phyloP scores from a whole-genome alignment of 2,113 vertebrate species.

The Semicossyphus pulcher region DNA sequence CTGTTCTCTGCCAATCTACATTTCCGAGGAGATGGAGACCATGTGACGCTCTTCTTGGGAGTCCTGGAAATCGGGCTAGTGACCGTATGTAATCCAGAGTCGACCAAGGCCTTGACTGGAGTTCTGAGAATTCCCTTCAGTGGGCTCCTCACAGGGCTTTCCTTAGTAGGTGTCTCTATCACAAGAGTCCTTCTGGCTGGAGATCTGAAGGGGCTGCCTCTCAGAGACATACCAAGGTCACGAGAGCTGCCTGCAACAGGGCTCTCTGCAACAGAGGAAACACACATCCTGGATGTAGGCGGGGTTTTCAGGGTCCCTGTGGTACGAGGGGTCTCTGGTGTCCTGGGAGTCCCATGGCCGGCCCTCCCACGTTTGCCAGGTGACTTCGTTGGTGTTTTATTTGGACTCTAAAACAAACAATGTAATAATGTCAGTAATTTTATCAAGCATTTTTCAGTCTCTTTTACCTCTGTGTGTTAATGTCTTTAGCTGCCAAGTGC shows the following conservation, averaged over 20 bases:
- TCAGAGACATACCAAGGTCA: conserved; percentile 35
- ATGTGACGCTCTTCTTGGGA: conserved; percentile 75
- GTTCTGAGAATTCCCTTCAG: conserved; percentile 68
- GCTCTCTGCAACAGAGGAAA: conserved; percentile 50
- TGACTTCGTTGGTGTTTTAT: conserved; percentile 81
- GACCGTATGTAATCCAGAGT: conserved; percentile 14
- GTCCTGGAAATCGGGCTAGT: conserved; percentile 53
- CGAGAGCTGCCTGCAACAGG: conserved; percentile 38
- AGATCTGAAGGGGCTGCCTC: conserved; percentile 72
- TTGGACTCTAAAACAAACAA: conserved; percentile 72
- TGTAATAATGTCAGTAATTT: no score
- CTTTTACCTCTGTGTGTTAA: no score
- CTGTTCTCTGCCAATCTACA: conserved; percentile 9
- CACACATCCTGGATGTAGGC: conserved; percentile 16
- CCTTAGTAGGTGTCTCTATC: conserved; percentile 63
- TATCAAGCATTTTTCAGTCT: no score
- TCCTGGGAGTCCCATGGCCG: conserved; percentile 43
- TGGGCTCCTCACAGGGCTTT: conserved; percentile 62
- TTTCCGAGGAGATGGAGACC: conserved; percentile 80
- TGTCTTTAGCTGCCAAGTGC: no score
- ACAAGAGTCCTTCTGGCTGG: conserved; percentile 53
- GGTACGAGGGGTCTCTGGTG: conserved; percentile 45
- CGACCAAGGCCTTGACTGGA: conserved; percentile 63
- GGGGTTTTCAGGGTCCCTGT: conserved; percentile 43
- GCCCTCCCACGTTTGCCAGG: conserved; percentile 56